Percentiles rank a stretch among this genome's conserved stretches.
Conservation (phyloP, 2,888 invertebrate species). For the Platycnemis pennipes region DNA sequence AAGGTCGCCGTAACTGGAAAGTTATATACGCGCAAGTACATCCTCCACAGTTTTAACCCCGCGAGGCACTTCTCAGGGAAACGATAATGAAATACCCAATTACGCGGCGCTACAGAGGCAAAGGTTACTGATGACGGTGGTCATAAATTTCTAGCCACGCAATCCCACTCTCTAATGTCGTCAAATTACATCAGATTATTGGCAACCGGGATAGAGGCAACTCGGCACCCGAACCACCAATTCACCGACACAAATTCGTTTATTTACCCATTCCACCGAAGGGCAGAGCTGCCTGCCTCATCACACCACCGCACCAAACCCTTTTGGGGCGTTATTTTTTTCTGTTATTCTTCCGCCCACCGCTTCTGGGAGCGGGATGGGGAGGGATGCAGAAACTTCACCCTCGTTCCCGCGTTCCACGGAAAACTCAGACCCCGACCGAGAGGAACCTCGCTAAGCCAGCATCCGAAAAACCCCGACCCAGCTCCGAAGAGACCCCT, state of each 20-base stretch:
- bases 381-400: background rate
- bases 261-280: background rate
- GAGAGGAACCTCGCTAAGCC: constrained; percentile 53
- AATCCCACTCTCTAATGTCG: background rate
- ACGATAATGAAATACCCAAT: background rate
- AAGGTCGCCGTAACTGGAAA: background rate
- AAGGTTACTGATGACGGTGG: background rate
- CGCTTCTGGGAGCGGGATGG: background rate
- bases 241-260: background rate
- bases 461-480: constrained; percentile 43
- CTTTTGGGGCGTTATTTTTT: constrained; percentile 49
- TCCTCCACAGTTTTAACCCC: background rate
- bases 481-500: background rate
- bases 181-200: background rate
- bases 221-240: background rate
- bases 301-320: constrained; percentile 39
- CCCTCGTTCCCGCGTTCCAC: background rate
- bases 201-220: background rate
- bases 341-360: constrained; percentile 23
- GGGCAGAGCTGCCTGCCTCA: background rate
- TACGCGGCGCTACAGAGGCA: background rate
- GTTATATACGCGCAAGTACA: background rate
- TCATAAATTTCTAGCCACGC: background rate
- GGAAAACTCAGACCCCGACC: background rate
- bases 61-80: background rate